Conservation (phyloP, 2,113 vertebrate species). For the Abramis brama region DNA sequence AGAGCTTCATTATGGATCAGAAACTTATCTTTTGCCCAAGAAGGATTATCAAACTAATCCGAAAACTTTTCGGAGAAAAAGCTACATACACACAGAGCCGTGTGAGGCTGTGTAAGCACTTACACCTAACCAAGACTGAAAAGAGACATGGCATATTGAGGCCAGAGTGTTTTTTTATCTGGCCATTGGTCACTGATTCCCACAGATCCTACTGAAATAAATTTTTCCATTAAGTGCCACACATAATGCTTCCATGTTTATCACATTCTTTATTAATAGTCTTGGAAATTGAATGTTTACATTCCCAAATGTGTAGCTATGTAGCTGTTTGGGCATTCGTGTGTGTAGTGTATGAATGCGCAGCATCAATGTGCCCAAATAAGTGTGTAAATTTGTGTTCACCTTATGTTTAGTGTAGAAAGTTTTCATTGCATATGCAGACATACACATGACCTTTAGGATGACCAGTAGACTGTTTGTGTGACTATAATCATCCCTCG, state of each 20-base stretch:
- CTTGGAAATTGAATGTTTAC: neutral
- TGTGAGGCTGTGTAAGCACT: neutral
- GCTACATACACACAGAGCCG: neutral
- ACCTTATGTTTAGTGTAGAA: neutral
- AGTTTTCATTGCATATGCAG: neutral
- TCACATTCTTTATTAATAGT: neutral
- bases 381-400: neutral
- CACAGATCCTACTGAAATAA: neutral
- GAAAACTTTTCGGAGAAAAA: neutral
- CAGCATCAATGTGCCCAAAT: neutral
- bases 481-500: neutral
- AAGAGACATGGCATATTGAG: constrained; percentile 18
- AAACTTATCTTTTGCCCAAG: constrained; percentile 1
- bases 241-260: neutral
- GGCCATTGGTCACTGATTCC: neutral
- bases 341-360: neutral
- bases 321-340: neutral
- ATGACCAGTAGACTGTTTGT: neutral
- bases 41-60: neutral
- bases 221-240: neutral
- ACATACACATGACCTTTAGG: neutral
- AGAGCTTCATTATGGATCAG: constrained; percentile 11
- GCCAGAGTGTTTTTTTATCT: constrained; percentile 31
- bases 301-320: neutral
- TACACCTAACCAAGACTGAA: constrained; percentile 14